Conservation (phyloP, 1,140 invertebrate species). For the Forficula auricularia region DNA sequence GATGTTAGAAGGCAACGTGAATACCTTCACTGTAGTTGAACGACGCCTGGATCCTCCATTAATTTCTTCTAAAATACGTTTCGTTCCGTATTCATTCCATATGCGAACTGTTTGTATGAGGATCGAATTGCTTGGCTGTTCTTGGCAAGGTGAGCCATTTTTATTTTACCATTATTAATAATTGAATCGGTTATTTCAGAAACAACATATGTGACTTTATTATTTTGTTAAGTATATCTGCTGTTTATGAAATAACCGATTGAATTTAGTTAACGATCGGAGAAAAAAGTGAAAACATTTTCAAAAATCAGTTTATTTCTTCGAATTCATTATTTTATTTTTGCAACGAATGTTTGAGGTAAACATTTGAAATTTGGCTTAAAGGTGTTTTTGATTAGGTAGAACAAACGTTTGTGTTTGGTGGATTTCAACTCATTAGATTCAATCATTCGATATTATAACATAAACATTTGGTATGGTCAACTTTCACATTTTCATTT, state of each 20-base stretch:
- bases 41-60: conserved; percentile 65
- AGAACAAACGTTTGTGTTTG: too few relatives aligned
- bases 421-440: too few relatives aligned
- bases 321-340: too few relatives aligned
- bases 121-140: conserved; percentile 75
- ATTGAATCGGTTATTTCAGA: too few relatives aligned
- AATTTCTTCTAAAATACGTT: conserved; percentile 66
- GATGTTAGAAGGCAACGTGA: conserved; percentile 70
- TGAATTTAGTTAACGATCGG: not conserved
- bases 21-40: conserved; percentile 65
- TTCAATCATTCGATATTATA: too few relatives aligned
- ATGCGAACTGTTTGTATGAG: conserved; percentile 81
- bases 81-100: conserved; percentile 74
- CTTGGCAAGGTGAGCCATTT: conserved; percentile 61
- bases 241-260: not conserved
- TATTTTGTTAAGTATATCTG: conserved; percentile 1
- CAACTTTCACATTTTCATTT: too few relatives aligned
- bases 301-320: too few relatives aligned
- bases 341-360: too few relatives aligned
- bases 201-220: conserved; percentile 10
- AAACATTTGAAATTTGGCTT: too few relatives aligned
- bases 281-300: not conserved
- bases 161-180: too few relatives aligned
- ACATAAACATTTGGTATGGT: too few relatives aligned
- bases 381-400: too few relatives aligned